These are phyloP conservation scores for Sebastes trivittatus DNA, from an alignment of 2,797 vertebrate genomes.

Conservation along the genomic window DNA sequence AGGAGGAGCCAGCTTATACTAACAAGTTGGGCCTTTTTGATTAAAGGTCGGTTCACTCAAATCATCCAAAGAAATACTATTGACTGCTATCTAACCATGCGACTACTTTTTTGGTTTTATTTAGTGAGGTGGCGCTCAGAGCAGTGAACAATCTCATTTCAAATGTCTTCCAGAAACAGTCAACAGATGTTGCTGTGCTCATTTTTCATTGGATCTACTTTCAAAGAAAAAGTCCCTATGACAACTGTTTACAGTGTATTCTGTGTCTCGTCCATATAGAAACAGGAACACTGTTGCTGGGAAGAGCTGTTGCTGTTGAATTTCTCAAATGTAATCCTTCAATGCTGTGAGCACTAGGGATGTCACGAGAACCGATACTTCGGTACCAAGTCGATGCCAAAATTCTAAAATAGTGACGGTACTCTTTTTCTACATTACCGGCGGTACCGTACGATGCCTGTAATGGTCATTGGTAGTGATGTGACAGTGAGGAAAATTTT, in stretches of 20 bases:
- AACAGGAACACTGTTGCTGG: not conserved
- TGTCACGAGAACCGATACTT: too few species aligned
- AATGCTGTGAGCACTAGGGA: not conserved
- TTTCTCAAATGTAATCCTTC: not conserved
- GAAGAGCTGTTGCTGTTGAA: not conserved
- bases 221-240: not conserved
- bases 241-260: not conserved
- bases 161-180: too few species aligned
- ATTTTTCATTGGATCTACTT: too few species aligned
- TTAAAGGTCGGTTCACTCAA: not conserved
- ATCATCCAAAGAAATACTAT: not conserved
- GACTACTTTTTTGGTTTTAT: not conserved
- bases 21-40: not conserved
- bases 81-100: not conserved
- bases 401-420: too few species aligned
- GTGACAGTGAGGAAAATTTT: too few species aligned
- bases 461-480: rapidly evolving
- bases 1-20: not conserved
- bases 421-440: too few species aligned
- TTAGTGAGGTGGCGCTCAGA: not conserved
- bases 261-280: not conserved
- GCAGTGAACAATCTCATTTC: not conserved
- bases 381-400: too few species aligned
- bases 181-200: too few species aligned
- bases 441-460: too few species aligned